phyloP scores from a whole-genome alignment of 2,888 invertebrate species.

The Elegia similella region DNA sequence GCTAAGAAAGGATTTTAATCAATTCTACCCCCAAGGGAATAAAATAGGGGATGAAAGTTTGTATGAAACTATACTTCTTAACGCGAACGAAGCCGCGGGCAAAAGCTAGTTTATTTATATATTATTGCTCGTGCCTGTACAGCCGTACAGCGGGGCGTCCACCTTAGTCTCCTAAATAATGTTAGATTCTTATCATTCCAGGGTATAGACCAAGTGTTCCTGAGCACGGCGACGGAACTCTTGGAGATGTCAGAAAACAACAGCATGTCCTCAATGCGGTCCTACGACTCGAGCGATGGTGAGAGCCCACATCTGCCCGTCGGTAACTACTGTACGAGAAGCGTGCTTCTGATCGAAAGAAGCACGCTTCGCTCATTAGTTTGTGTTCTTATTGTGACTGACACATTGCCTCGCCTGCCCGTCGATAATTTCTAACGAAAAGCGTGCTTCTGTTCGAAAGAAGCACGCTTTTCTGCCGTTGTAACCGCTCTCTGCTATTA shows the following conservation, averaged over 20 bases:
- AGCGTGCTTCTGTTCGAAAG: not conserved
- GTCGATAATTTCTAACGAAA: not conserved
- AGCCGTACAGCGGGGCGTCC: too few relatives aligned
- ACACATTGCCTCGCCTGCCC: too few relatives aligned
- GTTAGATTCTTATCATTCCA: slow-evolving; percentile 43
- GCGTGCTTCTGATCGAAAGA: not conserved
- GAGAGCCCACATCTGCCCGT: slow-evolving; percentile 48
- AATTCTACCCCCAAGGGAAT: too few relatives aligned
- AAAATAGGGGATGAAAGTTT: too few relatives aligned
- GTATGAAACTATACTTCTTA: too few relatives aligned
- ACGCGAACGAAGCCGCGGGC: too few relatives aligned
- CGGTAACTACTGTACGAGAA: slow-evolving; percentile 42
- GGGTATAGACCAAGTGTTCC: slow-evolving; percentile 89
- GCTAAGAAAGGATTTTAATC: too few relatives aligned
- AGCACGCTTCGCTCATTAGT: not conserved
- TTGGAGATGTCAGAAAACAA: slow-evolving; percentile 77
- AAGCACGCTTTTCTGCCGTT: slow-evolving; percentile 1
- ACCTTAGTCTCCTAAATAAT: too few relatives aligned
- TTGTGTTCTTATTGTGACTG: not conserved
- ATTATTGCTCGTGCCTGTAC: too few relatives aligned
- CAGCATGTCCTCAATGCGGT: slow-evolving; percentile 76
- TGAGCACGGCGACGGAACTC: slow-evolving; percentile 84
- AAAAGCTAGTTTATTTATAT: too few relatives aligned
- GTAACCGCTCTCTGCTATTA: too few relatives aligned
- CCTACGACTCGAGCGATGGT: slow-evolving; percentile 81